Base-by-base conservation (phyloP, 2,888 invertebrate species). In the Pimpla rufipes region DNA sequence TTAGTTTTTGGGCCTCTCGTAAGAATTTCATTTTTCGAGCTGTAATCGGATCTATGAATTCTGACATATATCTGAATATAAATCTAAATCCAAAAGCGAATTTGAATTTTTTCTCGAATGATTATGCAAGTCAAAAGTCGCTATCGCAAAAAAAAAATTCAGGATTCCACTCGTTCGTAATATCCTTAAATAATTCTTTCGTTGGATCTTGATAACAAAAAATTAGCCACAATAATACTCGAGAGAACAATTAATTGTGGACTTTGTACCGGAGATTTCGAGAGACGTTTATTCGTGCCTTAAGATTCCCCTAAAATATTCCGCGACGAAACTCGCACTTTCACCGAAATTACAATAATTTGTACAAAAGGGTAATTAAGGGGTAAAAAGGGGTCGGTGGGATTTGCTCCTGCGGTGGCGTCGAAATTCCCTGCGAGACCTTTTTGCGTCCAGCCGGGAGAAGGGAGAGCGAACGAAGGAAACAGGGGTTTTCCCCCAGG, bases 281-380 rank as follows among this genome's bases (percentile, higher is more conserved):
- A 0, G 23, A 29, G 29, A 6, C 29, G 3, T n/a, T 4, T n/a
- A 59, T 29, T 35, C 35, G 35, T 59, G 23, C 6, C n/a, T 59
- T 0, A 0, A 52, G 35, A 35, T 3, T n/a, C 6, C 7, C 7
- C n/a, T n/a, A 16, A 59, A 35, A 35, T n/a, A 59, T n/a, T 35
- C n/a, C 7, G n/a, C n/a, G n/a, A 21, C 8, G 11, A 8, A 18
- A 5, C 29, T 29, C 21, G 8, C 52, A 7, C 8, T 55, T 55
- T 55, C 11, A 3, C 10, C 21, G 2, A n/a, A 21, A 55, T 55
- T 10, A 52, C 7, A 29, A 57, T 29, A 57, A 57, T 57, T 57
- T 23, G 10, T 57, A 18, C 2, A 16, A 35, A 59, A 59, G 35
- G 35, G n/a, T 29, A 59, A 59, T 59, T 55, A 55, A 57, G 29